Conservation (phyloP, 2,797 vertebrate genomes). For the Urophycis tenuis region DNA sequence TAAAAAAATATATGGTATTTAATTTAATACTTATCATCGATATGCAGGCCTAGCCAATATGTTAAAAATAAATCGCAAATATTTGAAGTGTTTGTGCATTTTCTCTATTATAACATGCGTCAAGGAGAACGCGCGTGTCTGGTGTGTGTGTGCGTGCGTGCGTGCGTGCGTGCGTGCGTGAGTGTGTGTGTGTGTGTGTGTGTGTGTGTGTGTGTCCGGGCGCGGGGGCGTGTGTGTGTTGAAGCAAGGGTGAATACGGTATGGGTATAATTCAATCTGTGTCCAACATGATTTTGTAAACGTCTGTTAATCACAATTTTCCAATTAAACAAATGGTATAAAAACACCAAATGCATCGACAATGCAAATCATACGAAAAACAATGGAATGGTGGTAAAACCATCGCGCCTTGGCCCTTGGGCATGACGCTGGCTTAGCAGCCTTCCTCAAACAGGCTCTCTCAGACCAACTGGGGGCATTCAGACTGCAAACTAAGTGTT, state of each 20-base stretch:
- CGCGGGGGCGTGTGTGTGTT: not conserved
- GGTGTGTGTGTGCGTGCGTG: not conserved
- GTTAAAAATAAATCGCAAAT: not conserved
- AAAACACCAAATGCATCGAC: not conserved
- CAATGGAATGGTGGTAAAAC: not conserved
- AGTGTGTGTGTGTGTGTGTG: constrained; percentile 4
- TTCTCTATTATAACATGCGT: not conserved
- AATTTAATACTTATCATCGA: not conserved
- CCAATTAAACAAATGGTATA: not conserved
- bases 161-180: not conserved
- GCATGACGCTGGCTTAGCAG: no score
- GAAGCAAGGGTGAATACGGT: not conserved
- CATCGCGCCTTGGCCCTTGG: no score
- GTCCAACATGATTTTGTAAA: not conserved
- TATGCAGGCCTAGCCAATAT: constrained; percentile 4
- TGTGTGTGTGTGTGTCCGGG: no score
- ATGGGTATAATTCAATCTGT: not conserved
- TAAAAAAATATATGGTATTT: not conserved
- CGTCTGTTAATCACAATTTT: not conserved
- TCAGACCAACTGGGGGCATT: not conserved
- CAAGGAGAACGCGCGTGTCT: not conserved
- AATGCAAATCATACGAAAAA: not conserved
- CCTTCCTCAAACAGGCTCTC: no score
- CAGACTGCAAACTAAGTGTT: not conserved
- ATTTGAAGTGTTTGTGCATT: not conserved